phyloP scores from a whole-genome alignment of 2,113 vertebrate species.

The Aptenodytes patagonicus region DNA sequence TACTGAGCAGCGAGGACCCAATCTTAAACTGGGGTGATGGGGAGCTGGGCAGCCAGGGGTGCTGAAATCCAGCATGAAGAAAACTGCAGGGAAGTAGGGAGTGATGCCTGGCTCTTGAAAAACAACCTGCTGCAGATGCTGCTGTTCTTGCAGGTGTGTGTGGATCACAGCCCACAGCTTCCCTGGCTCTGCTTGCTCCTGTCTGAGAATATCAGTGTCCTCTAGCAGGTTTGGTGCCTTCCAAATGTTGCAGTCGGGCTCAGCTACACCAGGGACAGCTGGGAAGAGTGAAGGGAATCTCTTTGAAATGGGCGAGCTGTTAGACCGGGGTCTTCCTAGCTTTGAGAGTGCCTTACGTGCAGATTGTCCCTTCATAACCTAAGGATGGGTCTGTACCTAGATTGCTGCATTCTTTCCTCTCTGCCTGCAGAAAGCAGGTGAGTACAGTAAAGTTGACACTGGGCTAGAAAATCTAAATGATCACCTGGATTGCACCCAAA shows the following conservation, averaged over 20 bases:
- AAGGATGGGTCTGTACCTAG: neutral
- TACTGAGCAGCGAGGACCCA: neutral
- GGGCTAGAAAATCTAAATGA: neutral
- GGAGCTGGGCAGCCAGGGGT: neutral
- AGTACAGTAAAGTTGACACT: neutral
- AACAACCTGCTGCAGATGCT: neutral
- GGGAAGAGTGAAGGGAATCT: neutral
- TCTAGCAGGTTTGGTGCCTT: neutral
- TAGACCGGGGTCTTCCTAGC: neutral
- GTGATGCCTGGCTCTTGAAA: neutral
- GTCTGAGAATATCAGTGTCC: neutral
- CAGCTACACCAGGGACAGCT: neutral
- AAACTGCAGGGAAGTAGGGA: neutral
- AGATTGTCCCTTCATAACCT: neutral
- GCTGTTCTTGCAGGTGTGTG: neutral
- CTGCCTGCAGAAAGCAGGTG: neutral
- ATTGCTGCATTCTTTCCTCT: neutral
- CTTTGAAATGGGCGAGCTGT: neutral
- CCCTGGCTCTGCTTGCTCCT: too few relatives aligned
- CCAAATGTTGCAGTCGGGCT: neutral
- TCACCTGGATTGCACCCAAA: neutral
- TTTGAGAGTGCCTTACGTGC: neutral
- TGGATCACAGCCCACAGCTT: neutral
- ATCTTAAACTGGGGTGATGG: neutral
- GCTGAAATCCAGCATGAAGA: neutral